Base-by-base conservation (phyloP, 2,888 invertebrate species). In the Tanypteryx hageni region DNA sequence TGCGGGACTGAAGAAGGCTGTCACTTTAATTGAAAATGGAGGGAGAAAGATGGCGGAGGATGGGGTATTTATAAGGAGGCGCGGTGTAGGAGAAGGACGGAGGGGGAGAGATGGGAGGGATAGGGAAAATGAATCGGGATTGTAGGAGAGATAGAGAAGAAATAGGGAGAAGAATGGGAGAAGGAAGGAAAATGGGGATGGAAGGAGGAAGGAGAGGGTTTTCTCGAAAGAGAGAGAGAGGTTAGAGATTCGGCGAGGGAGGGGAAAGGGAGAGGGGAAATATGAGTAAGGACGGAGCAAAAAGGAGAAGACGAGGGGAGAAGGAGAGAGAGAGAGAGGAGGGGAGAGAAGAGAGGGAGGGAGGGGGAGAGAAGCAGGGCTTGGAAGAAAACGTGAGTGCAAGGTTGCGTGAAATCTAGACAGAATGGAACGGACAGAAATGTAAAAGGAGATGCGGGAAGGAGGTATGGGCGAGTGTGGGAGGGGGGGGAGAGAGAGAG, bases 371-470 rank as follows among this genome's bases (percentile, higher is more conserved):
- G 58, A 83, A 10, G 83, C 56, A 89, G 89, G 5, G 89, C 68
- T 89, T 27, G 89, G 89, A 68, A 89, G 89, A 89, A 89, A 89
- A 89, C 89, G 89, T 89, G 89, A 89, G 89, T 44, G 89, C 89
- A 68, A 89, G 64, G 31, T 61, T 68, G 89, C 89, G 89, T 89
- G 89, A 89, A 89, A 89, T 89, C 89, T 89, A 68, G 89, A 89
- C 68, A 89, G 89, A 89, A 89, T 89, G 89, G 89, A 89, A 89
- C 89, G 89, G 89, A 89, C 89, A 89, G 89, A 89, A 89, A 89
- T 68, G 89, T 89, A 89, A 89, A 89, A 68, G 89, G 64, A 44
- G 56, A 89, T 76, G 76, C 76, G 76, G 76, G 68, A 18, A 61
- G 86, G 61, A 61, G 85, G 9, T 18, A 9, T 16, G 0, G 83